Base-by-base conservation (phyloP, 2,797 vertebrate genomes). In the Triplophysa yarkandensis region DNA sequence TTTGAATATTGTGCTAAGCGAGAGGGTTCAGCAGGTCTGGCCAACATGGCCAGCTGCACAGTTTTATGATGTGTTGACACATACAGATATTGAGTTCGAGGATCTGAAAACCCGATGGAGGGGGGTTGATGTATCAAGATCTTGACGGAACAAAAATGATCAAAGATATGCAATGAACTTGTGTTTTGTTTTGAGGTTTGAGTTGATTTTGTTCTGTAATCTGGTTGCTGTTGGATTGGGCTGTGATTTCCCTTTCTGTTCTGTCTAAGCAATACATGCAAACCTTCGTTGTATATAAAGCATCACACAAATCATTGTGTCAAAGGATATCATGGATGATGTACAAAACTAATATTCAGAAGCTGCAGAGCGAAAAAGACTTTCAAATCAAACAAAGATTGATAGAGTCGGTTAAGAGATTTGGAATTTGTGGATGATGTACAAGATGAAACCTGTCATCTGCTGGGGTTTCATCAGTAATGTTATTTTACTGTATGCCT, bases 11-110 rank as follows among this genome's bases (percentile, higher is more conserved):
- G 87, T 91, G 89, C 87, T 85, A 81, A 88, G 88, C 87, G 86
- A 83, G 48, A 83, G 85, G 69, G 86, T 87, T 91, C 88, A 89
- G 88, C 86, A 89, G 87, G 86, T 88, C 89, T 82, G 87, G 90
- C 90, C 90, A 92, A 92, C 91, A 90, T 91, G 87, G 86, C 85
- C 88, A 87, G 89, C 87, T 90, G 88, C 85, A 83, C 86, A 81
- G 89, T 54, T 91, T 91, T 90, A 91, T 91, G 88, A 91, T 90
- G 91, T 92, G 91, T 90, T 91, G 91, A 92, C 91, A 88, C 88
- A 87, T 85, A 87, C 81, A 88, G 88, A 91, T 89, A 92, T 93
- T 92, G 90, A 89, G 88, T 90, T 87, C 88, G 87, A 84, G 84
- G 86, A 83, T 83, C 89, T 91, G 91, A 91, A 92, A 90, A 88